A percentile compares a stretch with the other conserved stretches of the same genome.
phyloP scores from a whole-genome alignment of 2,888 invertebrate genomes.

The Xestia xanthographa region DNA sequence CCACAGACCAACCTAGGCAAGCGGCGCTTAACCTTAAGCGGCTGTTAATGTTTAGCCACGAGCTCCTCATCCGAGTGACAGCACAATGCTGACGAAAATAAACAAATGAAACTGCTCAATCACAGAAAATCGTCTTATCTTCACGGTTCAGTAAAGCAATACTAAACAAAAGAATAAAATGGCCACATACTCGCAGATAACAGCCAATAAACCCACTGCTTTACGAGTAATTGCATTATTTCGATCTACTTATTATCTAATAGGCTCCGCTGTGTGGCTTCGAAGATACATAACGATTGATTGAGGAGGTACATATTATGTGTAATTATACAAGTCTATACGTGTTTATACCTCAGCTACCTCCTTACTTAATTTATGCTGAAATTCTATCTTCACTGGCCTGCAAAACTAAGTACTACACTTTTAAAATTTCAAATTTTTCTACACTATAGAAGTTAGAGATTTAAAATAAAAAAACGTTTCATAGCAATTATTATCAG shows the following conservation, averaged over 20 bases:
- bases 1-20: too few relatives aligned
- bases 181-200: neutral
- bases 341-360: neutral
- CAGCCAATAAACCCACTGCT: neutral
- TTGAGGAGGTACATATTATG: neutral
- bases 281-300: slow-evolving; percentile 47
- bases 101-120: neutral
- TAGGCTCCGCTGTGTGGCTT: slow-evolving; percentile 56
- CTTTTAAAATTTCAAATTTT: too few relatives aligned
- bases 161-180: slow-evolving; percentile 13
- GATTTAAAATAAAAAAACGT: too few relatives aligned
- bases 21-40: too few relatives aligned
- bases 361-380: neutral
- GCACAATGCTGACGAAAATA: neutral
- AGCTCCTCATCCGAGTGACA: neutral
- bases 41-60: too few relatives aligned
- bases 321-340: neutral
- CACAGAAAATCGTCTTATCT: slow-evolving; percentile 37
- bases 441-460: too few relatives aligned
- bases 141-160: slow-evolving; percentile 15
- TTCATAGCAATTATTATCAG: too few relatives aligned
- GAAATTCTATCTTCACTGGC: too few relatives aligned
- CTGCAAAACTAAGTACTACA: too few relatives aligned
- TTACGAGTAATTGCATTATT: slow-evolving; percentile 51
- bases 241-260: slow-evolving; percentile 51